Evolutionary conservation across 23 tunicate species (phyloP), one percentile per base, ranked within the genome.

Genomic region (Halocynthia roretzi): DNA sequence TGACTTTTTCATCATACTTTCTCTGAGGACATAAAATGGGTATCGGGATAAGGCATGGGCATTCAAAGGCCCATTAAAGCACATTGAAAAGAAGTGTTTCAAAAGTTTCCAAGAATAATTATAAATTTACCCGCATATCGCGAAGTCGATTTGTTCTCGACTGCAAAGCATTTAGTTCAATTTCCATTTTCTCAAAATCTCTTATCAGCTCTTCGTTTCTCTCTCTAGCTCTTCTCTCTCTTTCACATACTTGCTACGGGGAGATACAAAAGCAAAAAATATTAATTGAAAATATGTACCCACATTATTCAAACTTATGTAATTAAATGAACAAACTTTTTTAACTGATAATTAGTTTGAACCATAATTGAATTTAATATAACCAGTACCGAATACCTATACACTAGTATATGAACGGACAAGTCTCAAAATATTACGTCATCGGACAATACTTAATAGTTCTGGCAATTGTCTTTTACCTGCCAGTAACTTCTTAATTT

Each of bases 401-500:
- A n/a, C n/a, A n/a, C n/a, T n/a, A n/a, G n/a, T n/a, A n/a, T n/a
- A n/a, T n/a, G n/a, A n/a, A n/a, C n/a, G n/a, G n/a, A n/a, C n/a
- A n/a, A n/a, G n/a, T n/a, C n/a, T n/a, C n/a, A 67, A 67, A 10
- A 10, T 22, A 11, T 9, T 17, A 9, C 19, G n/a, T 17, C n/a
- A 17, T 67, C 10, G 20, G n/a, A 9, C 18, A 67, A 17, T 19
- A 11, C 1, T n/a, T 67, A 2, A 17, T 21, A 17, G 12, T 17
- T 31, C 14, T 17, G 23, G 15, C 6, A 23, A 23, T 23, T 10
- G 22, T 61, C 18, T n/a, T 0, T n/a, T 76, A 83, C 87, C 61
- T 82, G 77, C 86, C 86, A 87, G 71, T 82, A 87, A 62, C 80
- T 82, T 71, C 83, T 50, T 7, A 87, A 61, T 53, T 87, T 87